Conservation (phyloP, 2,113 vertebrate genomes). For the Eulacestoma nigropectus region DNA sequence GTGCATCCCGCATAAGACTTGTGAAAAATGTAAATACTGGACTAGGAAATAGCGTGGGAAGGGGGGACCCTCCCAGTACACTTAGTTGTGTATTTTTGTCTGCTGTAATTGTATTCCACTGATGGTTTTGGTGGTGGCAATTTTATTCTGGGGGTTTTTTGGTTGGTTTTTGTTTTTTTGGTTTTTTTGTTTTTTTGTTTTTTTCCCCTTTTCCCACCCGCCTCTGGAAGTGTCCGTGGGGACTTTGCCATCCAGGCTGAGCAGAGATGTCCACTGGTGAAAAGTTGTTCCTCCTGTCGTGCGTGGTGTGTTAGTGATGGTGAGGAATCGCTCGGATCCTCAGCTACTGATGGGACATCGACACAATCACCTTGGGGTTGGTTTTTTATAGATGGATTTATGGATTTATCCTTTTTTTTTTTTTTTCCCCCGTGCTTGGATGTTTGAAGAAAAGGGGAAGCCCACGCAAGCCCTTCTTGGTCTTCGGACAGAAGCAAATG, state of each 20-base stretch:
- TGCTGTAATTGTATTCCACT: slow-evolving; percentile 77
- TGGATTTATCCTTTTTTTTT: neutral
- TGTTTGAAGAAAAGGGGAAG: slow-evolving; percentile 32
- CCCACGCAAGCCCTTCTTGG: slow-evolving; percentile 24
- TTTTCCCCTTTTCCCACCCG: no score
- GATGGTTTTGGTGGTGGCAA: slow-evolving; percentile 68
- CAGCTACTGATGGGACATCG: neutral
- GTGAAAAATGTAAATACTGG: slow-evolving; percentile 93
- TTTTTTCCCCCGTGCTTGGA: neutral
- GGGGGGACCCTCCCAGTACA: slow-evolving; percentile 67
- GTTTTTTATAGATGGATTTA: neutral
- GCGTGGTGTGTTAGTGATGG: neutral
- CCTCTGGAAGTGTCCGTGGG: neutral
- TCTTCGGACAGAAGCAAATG: slow-evolving; percentile 39
- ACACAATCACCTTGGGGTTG: neutral
- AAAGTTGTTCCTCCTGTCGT: neutral
- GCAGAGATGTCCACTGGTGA: neutral
- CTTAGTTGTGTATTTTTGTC: slow-evolving; percentile 79
- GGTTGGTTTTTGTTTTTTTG: neutral
- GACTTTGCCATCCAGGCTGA: neutral
- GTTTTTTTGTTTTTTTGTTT: neutral
- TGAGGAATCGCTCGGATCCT: neutral
- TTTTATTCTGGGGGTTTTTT: neutral
- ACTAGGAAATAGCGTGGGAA: slow-evolving; percentile 75
- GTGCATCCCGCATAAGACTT: slow-evolving; percentile 70